phyloP scores from a whole-genome alignment of 2,888 invertebrate genomes.

The Galerucella calmariensis region DNA sequence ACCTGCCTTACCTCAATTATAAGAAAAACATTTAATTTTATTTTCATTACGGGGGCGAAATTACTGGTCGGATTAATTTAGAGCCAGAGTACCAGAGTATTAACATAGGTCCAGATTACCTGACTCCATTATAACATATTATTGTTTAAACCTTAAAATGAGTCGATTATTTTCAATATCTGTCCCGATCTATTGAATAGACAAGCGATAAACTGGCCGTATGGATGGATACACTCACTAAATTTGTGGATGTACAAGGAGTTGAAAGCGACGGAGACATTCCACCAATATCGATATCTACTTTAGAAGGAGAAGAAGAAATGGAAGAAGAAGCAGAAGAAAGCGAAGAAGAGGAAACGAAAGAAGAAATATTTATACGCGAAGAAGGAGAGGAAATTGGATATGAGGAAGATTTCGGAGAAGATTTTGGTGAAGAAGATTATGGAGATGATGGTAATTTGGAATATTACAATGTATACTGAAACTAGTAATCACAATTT shows the following conservation, averaged over 20 bases:
- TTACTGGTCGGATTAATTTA: no score
- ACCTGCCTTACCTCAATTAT: no score
- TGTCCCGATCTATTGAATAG: slow-evolving; percentile 36
- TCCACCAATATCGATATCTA: slow-evolving; percentile 47
- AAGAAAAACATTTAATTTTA: no score
- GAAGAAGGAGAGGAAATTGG: neutral
- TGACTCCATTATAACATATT: no score
- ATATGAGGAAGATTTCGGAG: neutral
- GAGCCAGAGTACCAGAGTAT: no score
- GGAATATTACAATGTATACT: neutral
- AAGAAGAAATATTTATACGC: neutral
- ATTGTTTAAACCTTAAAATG: no score
- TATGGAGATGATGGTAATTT: neutral
- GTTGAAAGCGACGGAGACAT: slow-evolving; percentile 55
- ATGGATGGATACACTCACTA: slow-evolving; percentile 58
- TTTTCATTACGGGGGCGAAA: no score
- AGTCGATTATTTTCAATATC: no score
- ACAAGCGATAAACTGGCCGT: slow-evolving; percentile 57
- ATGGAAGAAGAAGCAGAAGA: slow-evolving; percentile 37
- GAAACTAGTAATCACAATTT: neutral
- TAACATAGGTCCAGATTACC: no score
- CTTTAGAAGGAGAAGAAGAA: slow-evolving; percentile 45
- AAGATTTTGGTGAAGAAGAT: slow-evolving; percentile 20
- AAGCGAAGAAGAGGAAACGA: slow-evolving; percentile 10
- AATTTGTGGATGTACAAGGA: slow-evolving; percentile 56